Conservation (phyloP, 2,113 vertebrate species). For the Phalacrocorax carbo region DNA sequence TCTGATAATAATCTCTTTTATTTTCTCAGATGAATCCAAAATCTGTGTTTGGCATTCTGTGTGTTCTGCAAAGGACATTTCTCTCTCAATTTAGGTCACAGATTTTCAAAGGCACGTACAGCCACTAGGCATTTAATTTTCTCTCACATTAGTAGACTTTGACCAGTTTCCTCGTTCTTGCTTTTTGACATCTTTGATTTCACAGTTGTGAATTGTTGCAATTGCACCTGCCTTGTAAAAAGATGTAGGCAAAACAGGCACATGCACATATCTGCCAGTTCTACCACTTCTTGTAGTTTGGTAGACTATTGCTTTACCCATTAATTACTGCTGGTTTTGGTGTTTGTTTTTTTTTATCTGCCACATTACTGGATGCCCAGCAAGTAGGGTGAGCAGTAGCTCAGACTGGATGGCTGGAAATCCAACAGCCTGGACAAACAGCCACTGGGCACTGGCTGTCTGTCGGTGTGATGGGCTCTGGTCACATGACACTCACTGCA, state of each 20-base stretch:
- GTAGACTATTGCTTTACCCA: not conserved
- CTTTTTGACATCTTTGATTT: constrained; percentile 2
- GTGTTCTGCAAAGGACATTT: constrained; percentile 20
- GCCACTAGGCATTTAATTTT: constrained; percentile 13
- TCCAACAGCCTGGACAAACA: not conserved
- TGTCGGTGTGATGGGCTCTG: not conserved
- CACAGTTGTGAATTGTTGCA: not conserved
- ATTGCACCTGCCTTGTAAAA: not conserved
- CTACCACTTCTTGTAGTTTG: not conserved
- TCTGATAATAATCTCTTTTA: constrained; percentile 35
- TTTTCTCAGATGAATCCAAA: constrained; percentile 49
- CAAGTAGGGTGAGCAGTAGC: not conserved
- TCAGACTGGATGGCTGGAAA: not conserved
- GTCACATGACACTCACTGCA: not conserved
- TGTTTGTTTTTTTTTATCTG: not conserved
- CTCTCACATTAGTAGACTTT: not conserved
- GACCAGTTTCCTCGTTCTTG: not conserved
- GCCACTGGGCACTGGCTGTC: not conserved
- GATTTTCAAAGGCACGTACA: not conserved
- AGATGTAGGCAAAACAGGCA: not conserved
- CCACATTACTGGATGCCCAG: not conserved
- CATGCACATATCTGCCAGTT: not conserved
- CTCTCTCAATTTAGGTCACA: constrained; percentile 26
- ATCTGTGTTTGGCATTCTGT: constrained; percentile 25
- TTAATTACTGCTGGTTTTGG: not conserved